These are phyloP conservation scores for Pelusios castaneus DNA, from an alignment of 2,113 vertebrate species.

Conservation along the genomic window DNA sequence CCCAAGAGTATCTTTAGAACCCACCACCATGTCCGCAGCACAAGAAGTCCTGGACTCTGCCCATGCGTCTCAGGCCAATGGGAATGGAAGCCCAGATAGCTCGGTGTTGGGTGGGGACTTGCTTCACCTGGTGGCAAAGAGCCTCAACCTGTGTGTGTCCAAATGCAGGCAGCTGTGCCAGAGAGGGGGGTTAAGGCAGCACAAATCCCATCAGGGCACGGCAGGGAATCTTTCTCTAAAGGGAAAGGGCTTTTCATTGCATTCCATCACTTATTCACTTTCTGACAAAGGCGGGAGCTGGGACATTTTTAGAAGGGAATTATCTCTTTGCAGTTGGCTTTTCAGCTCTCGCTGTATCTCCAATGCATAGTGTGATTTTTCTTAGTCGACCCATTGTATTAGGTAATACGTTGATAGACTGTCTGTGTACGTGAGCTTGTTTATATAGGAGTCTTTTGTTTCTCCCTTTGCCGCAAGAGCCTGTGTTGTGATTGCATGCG, in stretches of 20 bases:
- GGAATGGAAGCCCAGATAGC: background rate
- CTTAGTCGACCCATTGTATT: slow-evolving; percentile 46
- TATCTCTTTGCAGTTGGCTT: slow-evolving; percentile 31
- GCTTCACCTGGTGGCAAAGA: background rate
- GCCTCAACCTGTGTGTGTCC: background rate
- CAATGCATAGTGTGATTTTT: slow-evolving; percentile 24
- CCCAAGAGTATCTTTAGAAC: too few species aligned
- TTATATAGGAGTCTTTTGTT: slow-evolving; percentile 67
- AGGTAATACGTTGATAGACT: slow-evolving; percentile 33
- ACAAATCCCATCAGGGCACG: background rate
- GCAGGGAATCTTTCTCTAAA: background rate
- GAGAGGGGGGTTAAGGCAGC: background rate
- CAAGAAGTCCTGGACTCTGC: background rate
- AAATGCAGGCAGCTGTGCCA: background rate
- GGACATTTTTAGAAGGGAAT: slow-evolving; percentile 7
- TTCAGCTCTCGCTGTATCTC: slow-evolving; percentile 36
- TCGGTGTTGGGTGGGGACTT: background rate
- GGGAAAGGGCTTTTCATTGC: background rate
- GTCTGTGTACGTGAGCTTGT: slow-evolving; percentile 45
- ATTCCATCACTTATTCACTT: background rate
- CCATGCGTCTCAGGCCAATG: background rate
- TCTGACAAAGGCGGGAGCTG: background rate
- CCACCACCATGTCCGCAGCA: background rate
- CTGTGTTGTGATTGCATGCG: slow-evolving; percentile 28
- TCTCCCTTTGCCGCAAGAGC: slow-evolving; percentile 47